Base-by-base conservation (phyloP, 2,888 invertebrate genomes). In the Eustalomyia histrio region DNA sequence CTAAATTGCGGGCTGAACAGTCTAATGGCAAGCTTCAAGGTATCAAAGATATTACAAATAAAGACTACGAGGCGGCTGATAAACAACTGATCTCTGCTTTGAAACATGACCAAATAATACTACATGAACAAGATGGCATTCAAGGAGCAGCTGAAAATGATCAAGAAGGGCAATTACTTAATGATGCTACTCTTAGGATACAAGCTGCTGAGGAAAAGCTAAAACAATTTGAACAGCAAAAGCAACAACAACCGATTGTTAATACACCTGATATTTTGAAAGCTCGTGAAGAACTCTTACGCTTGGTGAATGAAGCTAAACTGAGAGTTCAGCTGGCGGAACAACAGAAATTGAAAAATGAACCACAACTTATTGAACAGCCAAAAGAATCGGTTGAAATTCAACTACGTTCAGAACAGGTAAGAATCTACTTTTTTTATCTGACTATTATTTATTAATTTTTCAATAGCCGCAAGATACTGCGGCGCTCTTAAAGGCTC, bases 231-330 rank as follows among this genome's bases (percentile, higher is more conserved):
- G 52, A 64, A 17, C 3, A 52, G n/a, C 39, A 52, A 29, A 53
- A 73, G 29, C 61, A 61, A 14, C 69, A 57, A 21, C 33, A 76
- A 10, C 12, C 12, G 10, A 33, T 78, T 8, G 61, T 33, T 43
- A 75, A 82, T 10, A 73, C 82, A 9, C 63, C 82, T 0, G 88
- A 88, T 21, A 87, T 88, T 16, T 29, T 82, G 47, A 83, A 85
- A 10, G 89, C 88, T 0, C 86, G 87, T 4, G 86, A 87, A 65
- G 86, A 88, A 39, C 88, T 88, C 58, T 79, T 87, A 21, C 85
- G 83, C 12, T 63, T 82, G 18, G 73, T 82, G 0, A 73, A 82
- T 5, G 86, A 86, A 18, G 86, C 84, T 4, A 80, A 87, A 64
- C 18, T 74, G 8, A 80, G 80, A 61, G 76, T 78, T 9, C 73